phyloP scores from a whole-genome alignment of 2,888 invertebrate species.

The Neoaliturus tenellus region DNA sequence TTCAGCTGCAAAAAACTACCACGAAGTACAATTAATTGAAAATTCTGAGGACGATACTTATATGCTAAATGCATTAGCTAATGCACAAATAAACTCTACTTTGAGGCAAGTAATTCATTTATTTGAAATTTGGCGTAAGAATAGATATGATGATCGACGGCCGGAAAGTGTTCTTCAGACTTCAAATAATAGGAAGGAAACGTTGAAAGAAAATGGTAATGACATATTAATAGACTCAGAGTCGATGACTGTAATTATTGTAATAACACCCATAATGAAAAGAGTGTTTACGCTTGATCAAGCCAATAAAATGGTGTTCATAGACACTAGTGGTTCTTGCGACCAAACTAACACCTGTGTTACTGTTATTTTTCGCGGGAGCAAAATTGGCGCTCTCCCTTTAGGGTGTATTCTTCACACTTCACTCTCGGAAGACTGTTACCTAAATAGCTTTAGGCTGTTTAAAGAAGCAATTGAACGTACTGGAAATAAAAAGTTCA shows the following conservation, averaged over 20 bases:
- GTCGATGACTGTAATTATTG: not conserved
- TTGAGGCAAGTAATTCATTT: constrained; percentile 20
- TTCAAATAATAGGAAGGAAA: not conserved
- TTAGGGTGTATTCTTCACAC: constrained; percentile 25
- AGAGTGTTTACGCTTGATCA: not conserved
- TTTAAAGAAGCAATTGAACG: not conserved
- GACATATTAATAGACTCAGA: not conserved
- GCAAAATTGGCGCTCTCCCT: constrained; percentile 23
- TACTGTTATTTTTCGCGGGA: not conserved
- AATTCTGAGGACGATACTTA: not conserved
- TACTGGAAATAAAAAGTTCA: not conserved
- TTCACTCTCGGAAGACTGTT: not conserved
- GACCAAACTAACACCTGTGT: constrained; percentile 5
- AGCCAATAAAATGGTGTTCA: constrained; percentile 8
- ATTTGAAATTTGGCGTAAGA: not conserved
- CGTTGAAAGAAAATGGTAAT: not conserved
- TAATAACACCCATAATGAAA: constrained; percentile 16
- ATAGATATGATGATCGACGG: not conserved
- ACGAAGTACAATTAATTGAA: constrained; percentile 13
- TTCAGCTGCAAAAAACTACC: not conserved
- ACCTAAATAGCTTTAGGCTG: not conserved
- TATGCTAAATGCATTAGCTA: not conserved
- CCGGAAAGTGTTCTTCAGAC: not conserved
- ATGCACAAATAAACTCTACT: constrained; percentile 24
- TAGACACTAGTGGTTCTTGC: constrained; percentile 34